Evolutionary conservation across 30 jellyfish, hydroid and myxozoan species (phyloP).

Genomic region (Nemopilema nomurai): DNA sequence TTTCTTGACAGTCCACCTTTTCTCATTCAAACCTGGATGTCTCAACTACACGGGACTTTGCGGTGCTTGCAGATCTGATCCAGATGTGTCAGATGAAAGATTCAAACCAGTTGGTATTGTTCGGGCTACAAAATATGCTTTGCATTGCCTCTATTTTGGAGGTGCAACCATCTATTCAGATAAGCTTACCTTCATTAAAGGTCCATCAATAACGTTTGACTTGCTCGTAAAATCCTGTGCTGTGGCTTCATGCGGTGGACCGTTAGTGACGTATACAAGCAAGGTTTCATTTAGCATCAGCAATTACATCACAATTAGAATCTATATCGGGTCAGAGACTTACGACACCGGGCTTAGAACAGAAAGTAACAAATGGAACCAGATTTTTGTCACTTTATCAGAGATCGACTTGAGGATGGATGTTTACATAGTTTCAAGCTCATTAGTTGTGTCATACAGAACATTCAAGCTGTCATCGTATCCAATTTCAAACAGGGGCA

Average conservation of each 20-base stretch:
- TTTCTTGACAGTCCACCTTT: not conserved
- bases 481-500: conserved; percentile 53
- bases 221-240: conserved; percentile 55
- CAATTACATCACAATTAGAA: conserved; percentile 34
- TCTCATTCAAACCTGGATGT: conserved; percentile 12
- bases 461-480: conserved; percentile 15
- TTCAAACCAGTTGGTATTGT: conserved; percentile 36
- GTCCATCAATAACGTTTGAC: conserved; percentile 49
- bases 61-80: conserved; percentile 25
- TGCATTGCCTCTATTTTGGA: conserved; percentile 35
- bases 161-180: conserved; percentile 32
- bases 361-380: conserved; percentile 48
- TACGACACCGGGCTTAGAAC: conserved; percentile 58
- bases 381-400: conserved; percentile 42
- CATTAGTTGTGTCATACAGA: conserved; percentile 28
- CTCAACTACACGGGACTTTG: conserved; percentile 43
- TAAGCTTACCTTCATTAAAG: conserved; percentile 8
- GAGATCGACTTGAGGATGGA: conserved; percentile 42
- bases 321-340: conserved; percentile 18
- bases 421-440: conserved; percentile 31
- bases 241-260: conserved; percentile 48
- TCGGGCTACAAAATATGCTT: conserved; percentile 19
- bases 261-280: conserved; percentile 42
- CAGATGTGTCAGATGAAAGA: conserved; percentile 11
- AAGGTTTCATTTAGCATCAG: conserved; percentile 42